Evolutionary conservation across 2,888 invertebrate genomes (phyloP).

Genomic region (Cephus rjabovi): DNA sequence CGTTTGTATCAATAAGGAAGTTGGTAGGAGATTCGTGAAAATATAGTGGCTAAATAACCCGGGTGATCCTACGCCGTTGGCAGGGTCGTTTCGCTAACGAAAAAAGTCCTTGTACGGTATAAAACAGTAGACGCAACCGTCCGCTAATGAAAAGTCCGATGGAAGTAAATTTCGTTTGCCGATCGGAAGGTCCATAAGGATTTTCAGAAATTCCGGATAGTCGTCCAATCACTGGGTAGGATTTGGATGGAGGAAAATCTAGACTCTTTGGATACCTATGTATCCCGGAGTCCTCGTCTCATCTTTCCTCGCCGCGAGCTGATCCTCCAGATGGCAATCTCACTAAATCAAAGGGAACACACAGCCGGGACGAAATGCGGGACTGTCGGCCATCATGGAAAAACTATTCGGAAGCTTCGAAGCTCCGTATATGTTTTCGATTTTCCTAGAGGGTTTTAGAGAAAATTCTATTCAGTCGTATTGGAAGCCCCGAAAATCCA

Average conservation of each 20-base stretch:
- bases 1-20: no score
- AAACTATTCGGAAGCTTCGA: no score
- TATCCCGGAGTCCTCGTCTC: conserved; percentile 17
- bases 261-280: neutral
- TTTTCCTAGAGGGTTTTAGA: neutral
- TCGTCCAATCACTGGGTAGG: conserved; percentile 16
- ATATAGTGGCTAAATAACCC: no score
- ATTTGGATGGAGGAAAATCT: conserved; percentile 3
- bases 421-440: neutral
- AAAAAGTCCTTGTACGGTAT: no score
- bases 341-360: conserved; percentile 20
- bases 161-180: conserved; percentile 19
- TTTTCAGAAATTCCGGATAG: conserved; percentile 11
- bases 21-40: no score
- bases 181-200: conserved; percentile 11
- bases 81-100: no score
- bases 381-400: no score
- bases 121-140: no score
- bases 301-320: conserved; percentile 20
- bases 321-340: conserved; percentile 21
- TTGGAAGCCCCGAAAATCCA: neutral
- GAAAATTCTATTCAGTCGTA: neutral
- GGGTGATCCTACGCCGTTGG: no score
- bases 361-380: conserved; percentile 6
- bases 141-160: neutral